Base-by-base conservation (phyloP, 1,140 invertebrate genomes). In the Episyrphus balteatus region DNA sequence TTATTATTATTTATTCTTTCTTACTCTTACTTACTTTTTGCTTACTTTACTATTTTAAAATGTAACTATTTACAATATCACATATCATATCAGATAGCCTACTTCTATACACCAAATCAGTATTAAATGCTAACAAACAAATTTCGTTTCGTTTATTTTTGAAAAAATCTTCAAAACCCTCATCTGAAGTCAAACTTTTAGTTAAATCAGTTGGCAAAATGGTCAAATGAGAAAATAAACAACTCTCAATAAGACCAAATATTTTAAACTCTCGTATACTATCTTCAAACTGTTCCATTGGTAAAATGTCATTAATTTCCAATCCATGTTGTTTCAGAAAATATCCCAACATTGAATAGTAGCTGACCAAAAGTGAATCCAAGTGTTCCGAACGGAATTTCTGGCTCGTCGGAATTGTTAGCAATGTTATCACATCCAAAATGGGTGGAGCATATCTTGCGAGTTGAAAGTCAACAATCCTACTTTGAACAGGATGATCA, bases 381-480 rank as follows among this genome's bases (percentile, higher is more conserved):
- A 75, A 48, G 54, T 76, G 60, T 3, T 66, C 50, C 52, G 70
- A 57, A 2, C 73, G 61, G 38, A 71, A 72, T 42, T 56, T 36
- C 45, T 64, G 66, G 0, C 60, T 69, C 2, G 73, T 75, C 46
- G 73, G 74, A 34, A 74, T 70, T 45, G 72, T 75, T 12, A 78
- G 55, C 2, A 76, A 42, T 2, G 74, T 72, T 0, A 73, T 56
- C 8, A 77, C 52, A 55, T 78, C 76, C 18, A 73, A 45, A 45
- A 68, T 69, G 1, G 75, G 74, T 3, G 72, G 65, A 14, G 67
- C 61, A 57, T 75, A 81, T 32, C 78, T 55, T 1, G 71, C 72
- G 21, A 81, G 62, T 60, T 83, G 81, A 46, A 76, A 81, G 55
- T 83, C 81, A 15, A 83, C 70, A 5, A 83, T 52, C 11, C 75